These are phyloP conservation scores for Grantiella picta DNA, from an alignment of 2,113 vertebrate species.

Conservation along the genomic window DNA sequence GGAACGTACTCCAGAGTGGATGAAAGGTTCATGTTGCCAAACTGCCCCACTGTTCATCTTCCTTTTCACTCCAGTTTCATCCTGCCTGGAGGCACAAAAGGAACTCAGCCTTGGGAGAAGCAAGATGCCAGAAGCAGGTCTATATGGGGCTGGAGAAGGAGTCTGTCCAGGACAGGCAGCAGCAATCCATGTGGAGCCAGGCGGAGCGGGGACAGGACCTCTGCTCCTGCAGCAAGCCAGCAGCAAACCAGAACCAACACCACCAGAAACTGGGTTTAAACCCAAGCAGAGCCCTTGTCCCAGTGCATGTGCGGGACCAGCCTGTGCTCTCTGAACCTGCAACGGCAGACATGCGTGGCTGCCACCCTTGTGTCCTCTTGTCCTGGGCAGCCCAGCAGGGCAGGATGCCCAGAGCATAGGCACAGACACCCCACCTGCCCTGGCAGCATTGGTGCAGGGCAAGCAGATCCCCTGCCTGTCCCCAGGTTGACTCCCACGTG, in stretches of 20 bases:
- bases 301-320: fast-evolving
- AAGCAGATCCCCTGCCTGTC: not conserved
- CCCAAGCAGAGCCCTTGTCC: not conserved
- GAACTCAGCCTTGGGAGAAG: not conserved
- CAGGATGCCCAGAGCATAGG: fast-evolving
- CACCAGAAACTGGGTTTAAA: not conserved
- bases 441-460: not conserved
- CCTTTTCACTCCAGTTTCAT: not conserved
- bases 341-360: fast-evolving
- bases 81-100: fast-evolving
- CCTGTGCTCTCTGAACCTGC: not conserved
- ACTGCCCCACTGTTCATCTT: not conserved
- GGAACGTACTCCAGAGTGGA: not conserved
- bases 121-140: not conserved
- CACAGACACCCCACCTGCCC: not conserved
- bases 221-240: not conserved
- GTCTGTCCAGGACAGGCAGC: not conserved
- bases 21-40: not conserved
- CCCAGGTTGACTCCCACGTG: not conserved
- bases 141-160: not conserved
- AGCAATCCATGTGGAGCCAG: not conserved
- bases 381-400: not conserved
- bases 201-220: fast-evolving
- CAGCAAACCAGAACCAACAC: not conserved
- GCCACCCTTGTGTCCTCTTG: not conserved